Evolutionary conservation across 2,888 invertebrate genomes (phyloP).

Genomic region (Dryobota labecula): DNA sequence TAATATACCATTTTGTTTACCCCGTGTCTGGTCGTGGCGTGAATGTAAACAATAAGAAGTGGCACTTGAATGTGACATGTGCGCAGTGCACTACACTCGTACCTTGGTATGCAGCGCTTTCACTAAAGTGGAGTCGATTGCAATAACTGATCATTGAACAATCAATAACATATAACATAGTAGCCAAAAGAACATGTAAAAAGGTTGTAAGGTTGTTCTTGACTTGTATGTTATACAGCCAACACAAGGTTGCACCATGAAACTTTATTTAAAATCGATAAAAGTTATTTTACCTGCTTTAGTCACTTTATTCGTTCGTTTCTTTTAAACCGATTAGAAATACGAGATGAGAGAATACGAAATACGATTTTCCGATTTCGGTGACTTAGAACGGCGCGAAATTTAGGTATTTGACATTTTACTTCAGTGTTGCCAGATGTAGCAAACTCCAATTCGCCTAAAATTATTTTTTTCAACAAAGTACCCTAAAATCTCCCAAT

Average conservation of each 20-base stretch:
- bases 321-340: neutral
- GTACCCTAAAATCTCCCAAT: too few relatives aligned
- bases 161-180: neutral
- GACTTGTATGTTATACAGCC: neutral
- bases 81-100: neutral
- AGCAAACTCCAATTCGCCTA: too few relatives aligned
- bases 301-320: neutral
- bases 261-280: neutral
- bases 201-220: constrained; percentile 13
- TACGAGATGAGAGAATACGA: too few relatives aligned
- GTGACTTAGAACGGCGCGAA: constrained; percentile 35
- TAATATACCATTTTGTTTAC: neutral
- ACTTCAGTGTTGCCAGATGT: too few relatives aligned
- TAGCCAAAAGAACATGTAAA: neutral
- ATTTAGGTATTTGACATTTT: constrained; percentile 3
- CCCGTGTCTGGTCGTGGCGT: neutral
- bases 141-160: neutral
- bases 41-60: constrained; percentile 19
- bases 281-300: constrained; percentile 11
- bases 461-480: too few relatives aligned
- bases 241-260: neutral
- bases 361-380: neutral
- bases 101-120: neutral
- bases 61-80: neutral
- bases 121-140: neutral